A percentile compares a stretch with the other conserved stretches of the same genome.
Evolutionary conservation across 2,888 invertebrate genomes (phyloP).

Genomic region (Euphydryas editha): DNA sequence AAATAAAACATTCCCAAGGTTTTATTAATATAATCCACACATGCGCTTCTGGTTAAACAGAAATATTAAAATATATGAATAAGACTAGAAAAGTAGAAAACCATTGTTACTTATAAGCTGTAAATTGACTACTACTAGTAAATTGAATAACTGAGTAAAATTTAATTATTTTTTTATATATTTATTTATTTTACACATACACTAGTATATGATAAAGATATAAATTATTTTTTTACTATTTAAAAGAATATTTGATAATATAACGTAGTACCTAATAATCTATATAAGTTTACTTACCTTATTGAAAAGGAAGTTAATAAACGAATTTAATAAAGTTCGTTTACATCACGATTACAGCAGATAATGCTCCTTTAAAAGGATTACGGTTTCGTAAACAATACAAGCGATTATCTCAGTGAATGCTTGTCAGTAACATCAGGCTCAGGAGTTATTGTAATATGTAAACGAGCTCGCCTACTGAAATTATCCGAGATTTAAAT

Average conservation of each 20-base stretch:
- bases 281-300: not conserved
- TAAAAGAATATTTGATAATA: not conserved
- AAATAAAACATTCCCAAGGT: too few species aligned
- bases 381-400: constrained; percentile 71
- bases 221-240: not conserved
- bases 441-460: constrained; percentile 66
- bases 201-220: too few species aligned
- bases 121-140: too few species aligned
- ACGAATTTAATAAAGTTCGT: constrained; percentile 68
- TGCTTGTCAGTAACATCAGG: constrained; percentile 69
- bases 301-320: constrained; percentile 47
- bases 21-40: too few species aligned
- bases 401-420: constrained; percentile 71
- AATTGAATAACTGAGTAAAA: too few species aligned
- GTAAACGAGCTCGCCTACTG: constrained; percentile 60
- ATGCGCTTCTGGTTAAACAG: too few species aligned
- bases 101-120: too few species aligned
- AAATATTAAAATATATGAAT: too few species aligned
- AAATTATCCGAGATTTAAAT: constrained; percentile 57
- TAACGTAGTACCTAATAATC: not conserved
- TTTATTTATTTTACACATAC: too few species aligned
- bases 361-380: constrained; percentile 71
- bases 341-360: constrained; percentile 62
- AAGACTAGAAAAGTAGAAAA: too few species aligned
- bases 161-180: too few species aligned